Conservation (phyloP, 2,888 invertebrate species). For the Gasteruption jaculator region DNA sequence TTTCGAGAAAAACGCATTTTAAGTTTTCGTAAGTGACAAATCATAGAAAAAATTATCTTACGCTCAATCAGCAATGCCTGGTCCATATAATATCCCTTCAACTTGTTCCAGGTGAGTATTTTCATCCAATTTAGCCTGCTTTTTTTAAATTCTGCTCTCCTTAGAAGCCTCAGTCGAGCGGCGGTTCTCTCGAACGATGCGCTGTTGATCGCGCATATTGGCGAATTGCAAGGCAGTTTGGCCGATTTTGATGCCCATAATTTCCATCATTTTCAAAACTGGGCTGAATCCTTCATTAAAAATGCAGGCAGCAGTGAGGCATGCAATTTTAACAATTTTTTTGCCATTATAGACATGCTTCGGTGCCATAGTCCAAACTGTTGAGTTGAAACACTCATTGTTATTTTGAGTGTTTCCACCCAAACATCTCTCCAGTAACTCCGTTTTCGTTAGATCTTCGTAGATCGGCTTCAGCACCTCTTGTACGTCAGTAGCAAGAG, state of each 20-base stretch:
- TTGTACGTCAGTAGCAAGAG: constrained; percentile 18
- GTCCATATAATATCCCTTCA: too few species aligned
- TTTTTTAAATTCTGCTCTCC: too few species aligned
- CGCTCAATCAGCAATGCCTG: too few species aligned
- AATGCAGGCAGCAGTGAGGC: constrained; percentile 16
- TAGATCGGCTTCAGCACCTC: constrained; percentile 21
- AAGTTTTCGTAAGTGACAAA: too few species aligned
- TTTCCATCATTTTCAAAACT: constrained; percentile 12
- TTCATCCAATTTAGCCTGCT: too few species aligned
- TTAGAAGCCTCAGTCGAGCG: too few species aligned
- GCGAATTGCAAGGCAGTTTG: background rate
- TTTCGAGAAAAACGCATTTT: too few species aligned
- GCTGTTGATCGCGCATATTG: too few species aligned
- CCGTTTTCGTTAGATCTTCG: constrained; percentile 17
- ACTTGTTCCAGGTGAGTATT: too few species aligned
- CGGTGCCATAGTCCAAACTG: constrained; percentile 20
- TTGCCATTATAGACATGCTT: constrained; percentile 22
- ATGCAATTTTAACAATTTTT: constrained; percentile 24
- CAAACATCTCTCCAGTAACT: constrained; percentile 22
- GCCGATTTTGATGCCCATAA: constrained; percentile 9
- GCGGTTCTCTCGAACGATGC: too few species aligned
- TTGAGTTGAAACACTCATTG: constrained; percentile 20
- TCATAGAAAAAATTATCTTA: too few species aligned
- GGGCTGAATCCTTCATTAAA: constrained; percentile 11
- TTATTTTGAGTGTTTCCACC: constrained; percentile 24